Percentiles rank a stretch among this genome's conserved stretches.
These are phyloP conservation scores for Pollenia amentaria DNA, from an alignment of 2,888 invertebrate genomes.

Conservation along the genomic window DNA sequence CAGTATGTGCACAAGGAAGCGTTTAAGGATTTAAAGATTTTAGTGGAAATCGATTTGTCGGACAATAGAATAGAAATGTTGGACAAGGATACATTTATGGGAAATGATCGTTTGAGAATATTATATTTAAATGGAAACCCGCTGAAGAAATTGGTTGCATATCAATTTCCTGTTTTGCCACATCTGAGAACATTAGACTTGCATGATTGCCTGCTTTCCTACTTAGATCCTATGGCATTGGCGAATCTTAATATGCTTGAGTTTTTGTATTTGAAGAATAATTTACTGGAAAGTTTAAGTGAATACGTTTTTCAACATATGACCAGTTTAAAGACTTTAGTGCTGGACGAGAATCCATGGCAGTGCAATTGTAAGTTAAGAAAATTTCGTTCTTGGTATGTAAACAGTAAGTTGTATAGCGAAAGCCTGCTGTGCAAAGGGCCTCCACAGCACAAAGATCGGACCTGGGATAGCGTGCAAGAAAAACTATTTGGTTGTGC, in stretches of 20 bases:
- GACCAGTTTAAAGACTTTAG: conserved; percentile 91
- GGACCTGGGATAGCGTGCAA: conserved; percentile 91
- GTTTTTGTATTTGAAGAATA: conserved; percentile 92
- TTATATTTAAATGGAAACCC: conserved; percentile 94
- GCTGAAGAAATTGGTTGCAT: conserved; percentile 88
- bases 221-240: conserved; percentile 91
- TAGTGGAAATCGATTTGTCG: conserved; percentile 94
- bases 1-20: conserved; percentile 92
- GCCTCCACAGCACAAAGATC: conserved; percentile 89
- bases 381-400: conserved; percentile 93
- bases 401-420: conserved; percentile 91
- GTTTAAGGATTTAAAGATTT: conserved; percentile 93
- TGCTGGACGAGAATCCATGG: conserved; percentile 95
- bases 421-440: conserved; percentile 90
- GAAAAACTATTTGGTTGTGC: conserved; percentile 92
- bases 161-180: conserved; percentile 93
- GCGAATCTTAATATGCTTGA: conserved; percentile 90
- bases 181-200: conserved; percentile 92
- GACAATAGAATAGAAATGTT: conserved; percentile 91
- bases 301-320: conserved; percentile 89
- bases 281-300: conserved; percentile 90
- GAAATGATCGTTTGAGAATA: conserved; percentile 92
- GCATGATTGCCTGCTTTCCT: conserved; percentile 91
- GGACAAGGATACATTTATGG: conserved; percentile 92
- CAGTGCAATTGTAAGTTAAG: conserved; percentile 94